Base-by-base conservation (phyloP, 1,140 invertebrate species). In the Dermatophagoides farinae region DNA sequence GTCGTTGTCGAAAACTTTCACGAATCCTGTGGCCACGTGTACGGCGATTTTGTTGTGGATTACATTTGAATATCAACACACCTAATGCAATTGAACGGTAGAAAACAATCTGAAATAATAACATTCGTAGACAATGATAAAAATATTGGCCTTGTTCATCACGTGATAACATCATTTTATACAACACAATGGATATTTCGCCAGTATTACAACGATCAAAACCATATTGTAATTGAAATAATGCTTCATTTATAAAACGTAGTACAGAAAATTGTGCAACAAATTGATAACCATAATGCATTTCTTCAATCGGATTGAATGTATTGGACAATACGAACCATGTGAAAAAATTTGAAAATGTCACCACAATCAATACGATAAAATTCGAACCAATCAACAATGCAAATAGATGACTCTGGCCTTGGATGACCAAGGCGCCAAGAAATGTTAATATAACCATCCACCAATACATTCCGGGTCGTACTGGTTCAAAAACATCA, bases 231-330 rank as follows among this genome's bases (percentile, higher is more conserved):
- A 53, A 22, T 25, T 16, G 23, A 53, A 53, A n/a, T 16, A 53
- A 22, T n/a, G 51, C 12, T 20, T 53, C 51, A 14, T 16, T 16
- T 1, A 22, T 53, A 25, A 53, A 53, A 20, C 51, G 51, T n/a
- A 39, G 11, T 38, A 53, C 23, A 5, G 51, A 53, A 53, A 53
- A 31, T 16, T 31, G 16, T 25, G 51, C 12, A n/a, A 53, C 16
- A 31, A 53, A 39, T 38, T 53, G 51, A 53, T 53, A 53, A 53
- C 12, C 23, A 22, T 53, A 53, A 39, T 53, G 51, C 23, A 53
- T 14, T 9, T 25, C 20, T 53, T 53, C 20, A 14, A 53, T 16
- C 5, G 12, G 14, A 22, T 14, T 53, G 51, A 20, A 53, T 2
- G 20, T 16, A 53, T 53, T 53, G 2, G 14, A 16, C 5, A 53